Percentiles rank a stretch among this genome's conserved stretches.
Evolutionary conservation across 2,797 vertebrate species (phyloP).

Genomic region (Mus caroli): DNA sequence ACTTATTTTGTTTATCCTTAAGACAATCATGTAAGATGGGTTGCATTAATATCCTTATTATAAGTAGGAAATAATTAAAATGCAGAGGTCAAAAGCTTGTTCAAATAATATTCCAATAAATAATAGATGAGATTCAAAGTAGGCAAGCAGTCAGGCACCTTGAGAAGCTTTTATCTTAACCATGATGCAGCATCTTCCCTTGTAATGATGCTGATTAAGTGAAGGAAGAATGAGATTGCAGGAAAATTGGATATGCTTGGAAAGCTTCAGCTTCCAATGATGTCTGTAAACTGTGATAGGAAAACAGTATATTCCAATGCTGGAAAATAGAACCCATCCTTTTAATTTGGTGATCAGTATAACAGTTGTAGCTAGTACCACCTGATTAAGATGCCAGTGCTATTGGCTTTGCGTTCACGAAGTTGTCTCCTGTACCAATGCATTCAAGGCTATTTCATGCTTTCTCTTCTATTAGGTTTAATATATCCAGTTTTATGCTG

Average conservation of each 20-base stretch:
- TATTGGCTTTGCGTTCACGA: neutral
- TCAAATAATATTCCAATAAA: neutral
- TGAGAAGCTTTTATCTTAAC: neutral
- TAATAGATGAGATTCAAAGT: neutral
- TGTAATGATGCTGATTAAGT: neutral
- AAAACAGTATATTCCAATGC: neutral
- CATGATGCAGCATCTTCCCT: neutral
- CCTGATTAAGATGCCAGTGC: neutral
- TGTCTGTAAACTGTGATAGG: neutral
- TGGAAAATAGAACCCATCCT: neutral
- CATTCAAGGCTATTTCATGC: neutral
- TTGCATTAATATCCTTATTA: conserved; percentile 2
- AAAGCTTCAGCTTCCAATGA: neutral
- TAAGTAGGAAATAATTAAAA: conserved; percentile 4
- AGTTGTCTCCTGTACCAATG: neutral
- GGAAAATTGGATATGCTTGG: neutral
- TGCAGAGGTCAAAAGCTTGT: neutral
- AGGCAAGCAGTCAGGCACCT: neutral
- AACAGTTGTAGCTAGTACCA: neutral
- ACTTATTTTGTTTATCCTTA: conserved; percentile 29
- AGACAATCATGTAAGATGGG: neutral
- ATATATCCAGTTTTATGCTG: neutral
- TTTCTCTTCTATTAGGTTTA: neutral
- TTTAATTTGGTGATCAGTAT: neutral
- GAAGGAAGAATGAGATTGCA: neutral